Conservation (phyloP, 64 coral and sea anemone species). For the Trachythela sp. region DNA sequence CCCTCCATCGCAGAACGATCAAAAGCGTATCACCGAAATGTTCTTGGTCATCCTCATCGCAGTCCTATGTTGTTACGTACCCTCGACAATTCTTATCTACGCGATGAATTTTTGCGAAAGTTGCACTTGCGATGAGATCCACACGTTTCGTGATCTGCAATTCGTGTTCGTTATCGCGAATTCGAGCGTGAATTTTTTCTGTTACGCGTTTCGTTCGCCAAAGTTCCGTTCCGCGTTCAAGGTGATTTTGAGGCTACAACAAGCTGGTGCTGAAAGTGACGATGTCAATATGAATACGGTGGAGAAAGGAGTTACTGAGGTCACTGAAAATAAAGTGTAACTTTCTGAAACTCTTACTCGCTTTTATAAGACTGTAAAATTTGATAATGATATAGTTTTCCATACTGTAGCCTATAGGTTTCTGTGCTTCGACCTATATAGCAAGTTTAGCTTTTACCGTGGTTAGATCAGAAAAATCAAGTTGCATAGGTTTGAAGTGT, state of each 20-base stretch:
- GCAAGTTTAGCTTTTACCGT: too few species aligned
- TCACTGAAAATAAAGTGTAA: neutral
- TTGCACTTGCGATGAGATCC: conserved; percentile 70
- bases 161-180: conserved; percentile 71
- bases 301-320: neutral
- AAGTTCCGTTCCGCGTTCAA: conserved; percentile 7
- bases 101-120: conserved; percentile 76
- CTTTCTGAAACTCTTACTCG: too few species aligned
- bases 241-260: neutral
- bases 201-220: conserved; percentile 15
- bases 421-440: too few species aligned
- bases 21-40: conserved; percentile 67
- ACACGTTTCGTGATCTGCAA: conserved; percentile 89
- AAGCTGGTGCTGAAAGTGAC: neutral
- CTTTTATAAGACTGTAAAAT: too few species aligned
- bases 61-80: conserved; percentile 61
- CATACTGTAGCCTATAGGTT: neutral
- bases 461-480: too few species aligned
- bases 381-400: neutral
- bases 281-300: neutral
- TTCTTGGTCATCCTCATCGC: conserved; percentile 63
- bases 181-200: conserved; percentile 62
- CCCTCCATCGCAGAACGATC: conserved; percentile 13
- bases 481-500: too few species aligned
- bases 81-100: conserved; percentile 64